Evolutionary conservation across 2,113 vertebrate species (phyloP).

Genomic region (Neodon shergylaensis): DNA sequence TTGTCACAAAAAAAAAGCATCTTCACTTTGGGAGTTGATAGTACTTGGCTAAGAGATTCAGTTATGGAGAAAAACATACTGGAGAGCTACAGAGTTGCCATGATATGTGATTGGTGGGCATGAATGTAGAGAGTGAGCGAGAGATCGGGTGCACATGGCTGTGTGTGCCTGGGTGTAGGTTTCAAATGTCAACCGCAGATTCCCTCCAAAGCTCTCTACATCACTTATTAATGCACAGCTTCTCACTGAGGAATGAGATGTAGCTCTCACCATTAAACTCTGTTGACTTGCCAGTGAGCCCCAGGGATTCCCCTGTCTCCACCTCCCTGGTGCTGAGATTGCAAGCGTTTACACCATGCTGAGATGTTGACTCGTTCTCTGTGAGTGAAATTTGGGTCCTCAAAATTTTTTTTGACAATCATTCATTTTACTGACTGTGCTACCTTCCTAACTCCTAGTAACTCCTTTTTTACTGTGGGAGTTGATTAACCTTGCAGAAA

Average conservation of each 20-base stretch:
- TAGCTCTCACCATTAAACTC: not conserved
- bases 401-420: not conserved
- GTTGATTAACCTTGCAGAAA: not conserved
- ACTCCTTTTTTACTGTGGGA: not conserved
- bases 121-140: not conserved
- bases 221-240: not conserved
- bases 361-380: no score
- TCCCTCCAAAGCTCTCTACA: not conserved
- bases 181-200: no score
- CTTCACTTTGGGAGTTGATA: not conserved
- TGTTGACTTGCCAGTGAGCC: not conserved
- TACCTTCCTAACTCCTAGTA: not conserved
- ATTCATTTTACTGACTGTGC: not conserved
- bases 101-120: not conserved
- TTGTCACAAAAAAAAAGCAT: not conserved
- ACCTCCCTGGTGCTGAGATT: no score
- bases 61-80: not conserved
- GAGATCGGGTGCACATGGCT: not conserved
- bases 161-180: not conserved
- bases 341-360: no score
- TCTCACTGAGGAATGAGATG: no score
- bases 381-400: not conserved
- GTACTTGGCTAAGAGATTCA: conserved; percentile 5
- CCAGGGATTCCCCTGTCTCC: no score
- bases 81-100: not conserved